Conservation (phyloP, 2,113 vertebrate species). For the Cyprinodon tularosa region DNA sequence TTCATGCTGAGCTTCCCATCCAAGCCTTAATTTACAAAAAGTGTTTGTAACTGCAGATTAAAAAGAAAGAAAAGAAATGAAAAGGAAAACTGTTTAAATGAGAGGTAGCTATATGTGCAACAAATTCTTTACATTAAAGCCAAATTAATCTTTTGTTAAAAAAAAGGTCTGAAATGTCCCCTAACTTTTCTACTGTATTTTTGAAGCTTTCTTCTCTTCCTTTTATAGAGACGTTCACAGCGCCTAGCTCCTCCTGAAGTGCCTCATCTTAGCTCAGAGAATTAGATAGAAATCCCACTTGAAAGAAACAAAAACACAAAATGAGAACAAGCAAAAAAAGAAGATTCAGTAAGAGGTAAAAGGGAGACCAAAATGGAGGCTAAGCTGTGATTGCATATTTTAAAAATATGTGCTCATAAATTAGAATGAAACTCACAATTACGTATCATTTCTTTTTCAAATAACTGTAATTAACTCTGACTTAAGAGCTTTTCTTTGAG, state of each 20-base stretch:
- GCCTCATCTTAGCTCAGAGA: slow-evolving; percentile 24
- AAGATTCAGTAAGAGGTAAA: not conserved
- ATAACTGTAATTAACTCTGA: not conserved
- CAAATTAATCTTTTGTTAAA: not conserved
- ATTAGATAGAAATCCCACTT: slow-evolving; percentile 9
- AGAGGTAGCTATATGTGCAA: not conserved
- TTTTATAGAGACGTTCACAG: slow-evolving; percentile 68
- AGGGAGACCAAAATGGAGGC: not conserved
- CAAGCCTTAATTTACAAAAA: not conserved
- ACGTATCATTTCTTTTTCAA: not conserved
- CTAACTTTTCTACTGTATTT: slow-evolving; percentile 6
- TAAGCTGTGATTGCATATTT: too few relatives aligned
- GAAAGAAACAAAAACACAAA: not conserved
- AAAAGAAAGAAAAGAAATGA: not conserved
- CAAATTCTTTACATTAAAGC: not conserved
- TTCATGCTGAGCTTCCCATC: not conserved
- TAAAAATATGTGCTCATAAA: too few relatives aligned
- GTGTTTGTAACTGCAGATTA: not conserved
- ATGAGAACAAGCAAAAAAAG: not conserved
- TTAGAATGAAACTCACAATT: not conserved
- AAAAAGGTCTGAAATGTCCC: slow-evolving; percentile 3
- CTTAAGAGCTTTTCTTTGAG: not conserved
- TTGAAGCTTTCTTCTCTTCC: slow-evolving; percentile 48
- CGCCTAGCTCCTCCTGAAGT: slow-evolving; percentile 10
- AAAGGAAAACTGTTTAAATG: not conserved